Percentiles rank a stretch among this genome's conserved stretches.
Conservation (phyloP, 2,888 invertebrate genomes). For the Apodemia mormo region DNA sequence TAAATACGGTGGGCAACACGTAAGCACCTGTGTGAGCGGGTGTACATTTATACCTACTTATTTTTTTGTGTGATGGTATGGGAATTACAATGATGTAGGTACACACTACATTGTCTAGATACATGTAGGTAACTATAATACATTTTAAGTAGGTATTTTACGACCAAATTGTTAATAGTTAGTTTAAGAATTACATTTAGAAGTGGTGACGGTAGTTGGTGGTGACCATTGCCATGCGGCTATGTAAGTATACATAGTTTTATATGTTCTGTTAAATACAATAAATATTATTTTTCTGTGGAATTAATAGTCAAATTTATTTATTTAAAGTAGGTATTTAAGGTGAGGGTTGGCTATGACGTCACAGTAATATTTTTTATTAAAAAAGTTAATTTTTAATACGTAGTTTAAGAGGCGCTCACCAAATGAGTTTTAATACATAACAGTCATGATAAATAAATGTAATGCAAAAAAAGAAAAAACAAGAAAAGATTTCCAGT, state of each 20-base stretch:
- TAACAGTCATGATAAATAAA: not conserved
- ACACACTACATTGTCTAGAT: not conserved
- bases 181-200: not conserved
- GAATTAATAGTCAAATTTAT: not conserved
- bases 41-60: conserved; percentile 3
- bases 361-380: not conserved
- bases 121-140: not conserved
- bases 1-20: not conserved
- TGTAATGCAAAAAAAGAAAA: not conserved
- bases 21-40: not conserved
- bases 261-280: not conserved
- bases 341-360: not conserved
- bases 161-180: not conserved
- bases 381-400: conserved; percentile 4
- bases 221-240: not conserved
- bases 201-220: not conserved
- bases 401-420: not conserved
- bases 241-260: not conserved
- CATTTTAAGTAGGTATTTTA: conserved; percentile 6
- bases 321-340: not conserved
- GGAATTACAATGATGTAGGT: not conserved
- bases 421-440: not conserved
- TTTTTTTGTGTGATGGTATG: conserved; percentile 1
- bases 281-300: not conserved
- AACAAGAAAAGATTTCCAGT: not conserved